Base-by-base conservation (phyloP, 2,113 vertebrate species). In the Aythya baeri region DNA sequence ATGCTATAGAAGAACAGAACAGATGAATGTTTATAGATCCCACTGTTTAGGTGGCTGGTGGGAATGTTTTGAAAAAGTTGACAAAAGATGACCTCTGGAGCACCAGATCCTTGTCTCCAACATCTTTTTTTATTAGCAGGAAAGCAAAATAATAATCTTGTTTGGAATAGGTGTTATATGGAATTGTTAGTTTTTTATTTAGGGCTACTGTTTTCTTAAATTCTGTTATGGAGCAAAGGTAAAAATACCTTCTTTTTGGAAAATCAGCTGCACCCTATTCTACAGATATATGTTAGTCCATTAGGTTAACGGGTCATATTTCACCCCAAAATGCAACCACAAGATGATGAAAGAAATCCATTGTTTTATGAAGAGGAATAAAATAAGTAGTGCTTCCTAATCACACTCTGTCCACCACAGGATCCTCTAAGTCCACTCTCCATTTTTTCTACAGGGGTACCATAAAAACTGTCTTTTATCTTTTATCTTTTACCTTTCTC, bases 341-440 rank as follows among this genome's bases (percentile, higher is more conserved):
- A 50, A 79, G 20, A 6, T 76, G 57, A 49, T 50, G 21, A 50
- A 76, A 67, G 41, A 62, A 81, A 62, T 41, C 11, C 7, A 13
- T 31, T 49, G 5, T 55, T 62, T 50, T 44, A 23, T 71, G 34
- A 43, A 26, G 26, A 54, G 10, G 22, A 52, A 18, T 25, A 44
- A 29, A 87, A 52, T 38, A 38, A 6, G 43, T 65, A 71, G 57
- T 17, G 70, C 12, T 71, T 3, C 71, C 10, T 83, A 34, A 34
- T 58, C 43, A 34, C 13, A 36, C 17, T 77, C 0, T 0, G 6
- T 72, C 32, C 7, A 25, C 36, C 32, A 59, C 11, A 54, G 29
- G 11, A 38, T 59, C 44, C 11, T 72, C 5, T 17, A 72, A 77
- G 32, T 77, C 32, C 29, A 18, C 29, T 72, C 49, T 71, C 36